phyloP scores from a whole-genome alignment of 2,888 invertebrate genomes.

The Hirtodrosophila confusa region DNA sequence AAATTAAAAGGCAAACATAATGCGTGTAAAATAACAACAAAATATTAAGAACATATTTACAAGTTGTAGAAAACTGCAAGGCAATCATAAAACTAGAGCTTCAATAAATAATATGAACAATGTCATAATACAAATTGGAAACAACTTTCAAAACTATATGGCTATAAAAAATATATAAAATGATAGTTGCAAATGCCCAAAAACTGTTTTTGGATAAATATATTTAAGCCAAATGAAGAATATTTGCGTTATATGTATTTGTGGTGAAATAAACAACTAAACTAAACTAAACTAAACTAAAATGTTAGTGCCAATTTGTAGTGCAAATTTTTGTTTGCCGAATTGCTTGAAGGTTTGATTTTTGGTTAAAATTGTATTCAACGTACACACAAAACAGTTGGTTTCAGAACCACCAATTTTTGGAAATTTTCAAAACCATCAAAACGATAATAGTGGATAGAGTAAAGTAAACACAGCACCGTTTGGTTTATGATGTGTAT shows the following conservation, averaged over 20 bases:
- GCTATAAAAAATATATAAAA: slow-evolving; percentile 33
- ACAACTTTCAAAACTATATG: slow-evolving; percentile 76
- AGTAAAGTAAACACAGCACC: slow-evolving; percentile 53
- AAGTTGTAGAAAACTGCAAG: slow-evolving; percentile 83
- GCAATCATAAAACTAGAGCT: slow-evolving; percentile 84
- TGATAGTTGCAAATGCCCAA: slow-evolving; percentile 52
- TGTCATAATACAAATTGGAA: slow-evolving; percentile 66
- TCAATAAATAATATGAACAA: slow-evolving; percentile 75
- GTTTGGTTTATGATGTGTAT: slow-evolving; percentile 58
- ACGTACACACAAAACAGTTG: slow-evolving; percentile 60
- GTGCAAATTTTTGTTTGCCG: slow-evolving; percentile 76
- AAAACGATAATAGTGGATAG: slow-evolving; percentile 28
- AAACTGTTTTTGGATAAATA: slow-evolving; percentile 74
- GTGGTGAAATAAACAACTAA: slow-evolving; percentile 40
- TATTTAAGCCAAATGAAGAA: slow-evolving; percentile 58
- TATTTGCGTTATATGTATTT: slow-evolving; percentile 69
- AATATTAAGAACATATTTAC: slow-evolving; percentile 71
- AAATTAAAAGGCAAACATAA: slow-evolving; percentile 18
- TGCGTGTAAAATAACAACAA: slow-evolving; percentile 37
- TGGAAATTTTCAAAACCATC: slow-evolving; percentile 64
- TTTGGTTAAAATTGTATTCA: slow-evolving; percentile 32
- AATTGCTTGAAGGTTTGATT: slow-evolving; percentile 26
- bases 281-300: slow-evolving; percentile 40
- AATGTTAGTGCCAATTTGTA: slow-evolving; percentile 78
- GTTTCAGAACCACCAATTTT: slow-evolving; percentile 80